Conservation (phyloP, 2,888 invertebrate genomes). For the Phragmatobia fuliginosa region DNA sequence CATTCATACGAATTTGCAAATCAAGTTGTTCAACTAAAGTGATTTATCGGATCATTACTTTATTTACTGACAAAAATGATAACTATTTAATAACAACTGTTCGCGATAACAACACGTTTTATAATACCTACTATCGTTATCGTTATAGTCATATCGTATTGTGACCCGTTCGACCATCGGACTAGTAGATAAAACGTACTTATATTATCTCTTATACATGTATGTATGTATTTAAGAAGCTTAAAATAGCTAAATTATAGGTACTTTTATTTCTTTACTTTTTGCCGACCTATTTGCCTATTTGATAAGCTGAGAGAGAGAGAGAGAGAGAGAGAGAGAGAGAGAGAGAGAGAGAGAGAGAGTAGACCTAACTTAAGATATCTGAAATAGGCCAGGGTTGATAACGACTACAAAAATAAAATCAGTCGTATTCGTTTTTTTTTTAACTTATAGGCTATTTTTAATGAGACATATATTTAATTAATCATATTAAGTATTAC, state of each 20-base stretch:
- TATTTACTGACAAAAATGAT: not conserved
- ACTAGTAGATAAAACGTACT: conserved; percentile 16
- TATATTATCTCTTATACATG: conserved; percentile 2
- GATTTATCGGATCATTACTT: not conserved
- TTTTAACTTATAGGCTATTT: too few relatives aligned
- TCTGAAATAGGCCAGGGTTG: not conserved
- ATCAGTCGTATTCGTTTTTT: not conserved
- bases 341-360: not conserved
- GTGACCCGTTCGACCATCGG: conserved; percentile 16
- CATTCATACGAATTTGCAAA: not conserved
- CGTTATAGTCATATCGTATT: conserved; percentile 9
- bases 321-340: not conserved
- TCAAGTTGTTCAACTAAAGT: not conserved
- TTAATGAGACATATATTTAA: not conserved
- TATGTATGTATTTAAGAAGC: not conserved
- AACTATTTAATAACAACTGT: not conserved
- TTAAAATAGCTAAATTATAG: conserved; percentile 8
- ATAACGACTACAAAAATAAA: not conserved
- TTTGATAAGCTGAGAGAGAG: conserved; percentile 1
- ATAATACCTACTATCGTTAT: conserved; percentile 28
- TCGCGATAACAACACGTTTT: not conserved
- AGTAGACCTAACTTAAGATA: not conserved
- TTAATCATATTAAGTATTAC: too few relatives aligned
- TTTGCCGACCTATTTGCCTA: conserved; percentile 14
- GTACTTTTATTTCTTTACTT: not conserved